Percentiles rank a stretch among this genome's conserved stretches.
Evolutionary conservation across 37 sponge, comb jelly and placozoan genomes (phyloP).

Genomic region (Diacarnus erythraeanus): DNA sequence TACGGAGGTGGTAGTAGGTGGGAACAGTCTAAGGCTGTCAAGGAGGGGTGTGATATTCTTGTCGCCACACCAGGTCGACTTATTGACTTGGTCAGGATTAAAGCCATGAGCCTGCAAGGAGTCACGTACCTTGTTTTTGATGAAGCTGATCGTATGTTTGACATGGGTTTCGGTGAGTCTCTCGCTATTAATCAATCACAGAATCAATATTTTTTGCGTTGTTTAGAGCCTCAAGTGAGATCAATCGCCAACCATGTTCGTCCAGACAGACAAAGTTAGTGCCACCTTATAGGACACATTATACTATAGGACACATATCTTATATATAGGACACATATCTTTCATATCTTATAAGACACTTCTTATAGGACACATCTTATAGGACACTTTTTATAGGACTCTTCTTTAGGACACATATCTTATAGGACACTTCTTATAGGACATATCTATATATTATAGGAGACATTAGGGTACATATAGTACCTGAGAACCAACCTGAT

Average conservation of each 20-base stretch:
- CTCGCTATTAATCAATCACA: background rate
- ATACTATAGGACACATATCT: too few species aligned
- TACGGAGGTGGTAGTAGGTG: slow-evolving; percentile 94
- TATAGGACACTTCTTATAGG: too few species aligned
- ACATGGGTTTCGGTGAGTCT: slow-evolving; percentile 93
- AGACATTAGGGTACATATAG: too few species aligned
- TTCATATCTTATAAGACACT: too few species aligned
- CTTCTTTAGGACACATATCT: too few species aligned
- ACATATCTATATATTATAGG: too few species aligned
- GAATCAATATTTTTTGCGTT: background rate
- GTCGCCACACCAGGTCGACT: slow-evolving; percentile 97
- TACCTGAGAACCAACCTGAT: too few species aligned
- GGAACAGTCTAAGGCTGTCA: slow-evolving; percentile 91
- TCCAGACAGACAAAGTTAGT: slow-evolving; percentile 92
- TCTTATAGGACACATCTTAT: too few species aligned
- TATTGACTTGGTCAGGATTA: slow-evolving; percentile 91
- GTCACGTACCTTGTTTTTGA: slow-evolving; percentile 97
- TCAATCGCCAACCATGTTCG: slow-evolving; percentile 90
- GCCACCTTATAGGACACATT: background rate
- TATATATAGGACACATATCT: too few species aligned
- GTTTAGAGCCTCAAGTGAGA: slow-evolving; percentile 82
- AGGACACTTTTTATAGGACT: too few species aligned
- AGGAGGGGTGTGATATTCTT: slow-evolving; percentile 92
- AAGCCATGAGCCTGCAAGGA: slow-evolving; percentile 78
- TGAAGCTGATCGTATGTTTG: slow-evolving; percentile 99